A percentile compares a stretch with the other conserved stretches of the same genome.
These are phyloP conservation scores for Caenorhabditis sp. DNA, from an alignment of 2,888 invertebrate genomes.

Conservation along the genomic window DNA sequence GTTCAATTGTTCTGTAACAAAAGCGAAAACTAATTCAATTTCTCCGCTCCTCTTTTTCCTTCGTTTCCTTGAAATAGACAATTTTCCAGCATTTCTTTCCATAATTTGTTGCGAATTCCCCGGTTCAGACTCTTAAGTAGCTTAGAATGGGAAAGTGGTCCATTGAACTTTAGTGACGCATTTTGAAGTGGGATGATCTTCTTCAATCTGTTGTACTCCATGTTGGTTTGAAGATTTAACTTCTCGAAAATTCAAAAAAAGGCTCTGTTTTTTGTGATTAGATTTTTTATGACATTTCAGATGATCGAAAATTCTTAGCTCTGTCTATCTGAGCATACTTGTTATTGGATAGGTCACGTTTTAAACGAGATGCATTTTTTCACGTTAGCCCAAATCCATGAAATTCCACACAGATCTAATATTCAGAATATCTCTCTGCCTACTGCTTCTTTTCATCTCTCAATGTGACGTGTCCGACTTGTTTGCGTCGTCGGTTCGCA, in stretches of 20 bases:
- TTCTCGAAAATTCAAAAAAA: no score
- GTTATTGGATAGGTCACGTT: constrained; percentile 17
- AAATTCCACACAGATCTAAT: background rate
- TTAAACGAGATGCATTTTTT: no score
- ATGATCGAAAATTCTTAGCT: background rate
- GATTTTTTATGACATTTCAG: background rate
- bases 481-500: constrained; percentile 29
- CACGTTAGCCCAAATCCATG: constrained; percentile 1
- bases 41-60: background rate
- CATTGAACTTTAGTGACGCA: no score
- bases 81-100: background rate
- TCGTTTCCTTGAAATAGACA: constrained; percentile 11
- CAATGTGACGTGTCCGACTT: constrained; percentile 3
- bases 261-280: background rate
- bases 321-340: constrained; percentile 2
- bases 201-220: no score
- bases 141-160: no score
- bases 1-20: constrained; percentile 35
- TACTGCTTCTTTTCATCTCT: background rate
- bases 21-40: constrained; percentile 31
- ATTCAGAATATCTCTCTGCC: constrained; percentile 7
- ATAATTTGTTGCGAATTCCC: background rate
- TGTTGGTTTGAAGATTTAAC: no score
- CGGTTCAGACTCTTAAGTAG: no score
- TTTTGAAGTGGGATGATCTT: no score